A percentile compares a stretch with the other conserved stretches of the same genome.
phyloP scores from a whole-genome alignment of 2,888 invertebrate genomes.

The Dyspetes luteomarginatus region DNA sequence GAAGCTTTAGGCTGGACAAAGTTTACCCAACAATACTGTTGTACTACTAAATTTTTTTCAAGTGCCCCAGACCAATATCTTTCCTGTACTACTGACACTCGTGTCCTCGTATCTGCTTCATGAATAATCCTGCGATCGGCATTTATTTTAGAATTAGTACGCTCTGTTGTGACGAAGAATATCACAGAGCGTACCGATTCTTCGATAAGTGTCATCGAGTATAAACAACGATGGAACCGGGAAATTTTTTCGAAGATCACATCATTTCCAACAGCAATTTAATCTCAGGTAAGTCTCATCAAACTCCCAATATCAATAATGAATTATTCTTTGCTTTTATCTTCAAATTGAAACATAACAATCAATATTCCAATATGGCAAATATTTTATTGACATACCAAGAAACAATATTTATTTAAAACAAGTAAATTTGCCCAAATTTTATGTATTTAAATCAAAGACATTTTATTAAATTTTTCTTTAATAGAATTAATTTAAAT shows the following conservation, averaged over 20 bases:
- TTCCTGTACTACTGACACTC: not conserved
- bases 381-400: no score
- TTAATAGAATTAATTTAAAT: slow-evolving; percentile 14
- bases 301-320: not conserved
- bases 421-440: no score
- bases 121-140: slow-evolving; percentile 68
- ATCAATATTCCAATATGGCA: no score
- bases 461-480: not conserved
- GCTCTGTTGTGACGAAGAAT: slow-evolving; percentile 84
- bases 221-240: slow-evolving; percentile 69
- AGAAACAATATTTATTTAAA: not conserved
- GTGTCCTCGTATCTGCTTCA: not conserved
- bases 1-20: no score
- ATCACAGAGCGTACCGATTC: slow-evolving; percentile 85
- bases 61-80: no score
- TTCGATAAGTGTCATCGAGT: slow-evolving; percentile 82
- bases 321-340: not conserved
- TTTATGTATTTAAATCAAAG: no score
- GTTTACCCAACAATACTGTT: no score
- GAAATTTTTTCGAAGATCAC: not conserved
- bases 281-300: slow-evolving; percentile 34
- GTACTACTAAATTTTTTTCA: no score
- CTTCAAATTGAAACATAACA: not conserved
- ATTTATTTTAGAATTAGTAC: slow-evolving; percentile 85
- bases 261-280: not conserved